Conservation (phyloP, 2,888 invertebrate genomes). For the Thera britannica region DNA sequence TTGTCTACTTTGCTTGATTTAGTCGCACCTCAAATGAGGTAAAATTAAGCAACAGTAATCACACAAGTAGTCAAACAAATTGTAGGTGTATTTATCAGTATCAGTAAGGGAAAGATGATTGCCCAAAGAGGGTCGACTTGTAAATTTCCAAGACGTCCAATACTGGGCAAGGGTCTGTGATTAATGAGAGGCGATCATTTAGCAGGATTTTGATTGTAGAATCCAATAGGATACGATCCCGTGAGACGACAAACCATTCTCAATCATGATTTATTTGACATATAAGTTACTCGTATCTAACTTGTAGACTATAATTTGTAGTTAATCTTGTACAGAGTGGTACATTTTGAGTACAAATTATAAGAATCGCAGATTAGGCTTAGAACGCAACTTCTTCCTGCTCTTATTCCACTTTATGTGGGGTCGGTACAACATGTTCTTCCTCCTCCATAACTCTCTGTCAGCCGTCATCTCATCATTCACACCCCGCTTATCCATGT, state of each 20-base stretch:
- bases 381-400: no score
- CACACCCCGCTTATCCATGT: no score
- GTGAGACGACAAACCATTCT: constrained; percentile 1
- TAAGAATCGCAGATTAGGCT: no score
- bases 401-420: no score
- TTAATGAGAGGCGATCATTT: constrained; percentile 2
- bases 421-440: no score
- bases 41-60: no score
- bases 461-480: no score
- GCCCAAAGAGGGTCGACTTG: background rate
- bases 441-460: no score
- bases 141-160: constrained; percentile 1
- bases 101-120: background rate
- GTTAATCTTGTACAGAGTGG: no score
- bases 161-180: constrained; percentile 3
- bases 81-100: background rate
- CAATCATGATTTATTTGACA: constrained; percentile 4
- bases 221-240: constrained; percentile 1
- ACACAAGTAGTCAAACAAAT: background rate
- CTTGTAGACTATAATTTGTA: background rate
- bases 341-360: no score
- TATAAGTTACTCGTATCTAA: background rate
- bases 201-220: constrained; percentile 5
- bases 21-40: no score
- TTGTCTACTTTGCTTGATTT: no score